Evolutionary conservation across 2,113 vertebrate species (phyloP), one percentile per base, ranked within the genome.

Genomic region (Sterna hirundo): DNA sequence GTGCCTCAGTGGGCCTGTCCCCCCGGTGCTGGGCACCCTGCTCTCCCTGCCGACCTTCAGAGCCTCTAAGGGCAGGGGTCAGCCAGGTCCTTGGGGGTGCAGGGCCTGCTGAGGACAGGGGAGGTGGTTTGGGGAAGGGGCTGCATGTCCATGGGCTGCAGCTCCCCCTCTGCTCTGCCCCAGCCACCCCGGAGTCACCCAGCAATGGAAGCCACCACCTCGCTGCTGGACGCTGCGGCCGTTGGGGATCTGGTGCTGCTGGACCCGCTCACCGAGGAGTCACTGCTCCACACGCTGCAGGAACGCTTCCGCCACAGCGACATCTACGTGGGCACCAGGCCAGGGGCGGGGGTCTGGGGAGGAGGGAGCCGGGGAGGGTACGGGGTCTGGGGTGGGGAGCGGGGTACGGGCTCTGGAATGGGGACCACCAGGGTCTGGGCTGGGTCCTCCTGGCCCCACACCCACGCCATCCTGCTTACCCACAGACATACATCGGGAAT

Each of bases 191-290:
- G 16, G 65, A 89, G 77, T 74, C 22, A 6, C 69, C 64, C 13
- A 13, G 88, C 84, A 80, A 97, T 98, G 97, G 97, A 97, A 54
- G 46, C 40, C 60, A 8, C 91, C 18, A 14, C 93, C 38, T 25
- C 95, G 1, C 22, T 95, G 40, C 94, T 98, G 92, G 97, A 98
- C 13, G 69, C 97, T 1, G 51, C 97, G 4, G 98, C 98, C 0
- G 97, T 98, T 2, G 98, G 97, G 46, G 98, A 98, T 47, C 95
- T 98, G 75, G 97, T 98, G 79, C 97, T 98, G 71, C 94, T 98
- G 89, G 98, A 98, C 51, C 98, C 98, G 0, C 96, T 98, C 55
- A 96, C 81, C 0, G 96, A 98, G 92, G 97, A 98, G 26, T 97
- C 98, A 11, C 84, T 98, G 92, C 94, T 98, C 47, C 84, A 42